These are phyloP conservation scores for Mythimna vitellina DNA, from an alignment of 2,888 invertebrate species.

Conservation along the genomic window DNA sequence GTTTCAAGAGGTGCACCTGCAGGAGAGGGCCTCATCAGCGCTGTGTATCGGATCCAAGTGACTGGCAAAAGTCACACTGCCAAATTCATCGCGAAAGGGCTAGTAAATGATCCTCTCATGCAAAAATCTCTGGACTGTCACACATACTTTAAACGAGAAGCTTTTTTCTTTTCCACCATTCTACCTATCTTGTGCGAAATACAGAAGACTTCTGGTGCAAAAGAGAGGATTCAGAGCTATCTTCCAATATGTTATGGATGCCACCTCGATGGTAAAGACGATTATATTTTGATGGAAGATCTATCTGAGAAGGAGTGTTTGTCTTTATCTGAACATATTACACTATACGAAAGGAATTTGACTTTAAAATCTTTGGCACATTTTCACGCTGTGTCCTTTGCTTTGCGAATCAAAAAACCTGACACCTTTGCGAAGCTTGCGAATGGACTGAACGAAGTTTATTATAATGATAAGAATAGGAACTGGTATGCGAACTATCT, in stretches of 20 bases:
- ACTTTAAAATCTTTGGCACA: slow-evolving; percentile 75
- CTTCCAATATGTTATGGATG: slow-evolving; percentile 73
- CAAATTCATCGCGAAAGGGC: slow-evolving; percentile 74
- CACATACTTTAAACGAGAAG: slow-evolving; percentile 73
- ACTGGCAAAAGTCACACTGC: slow-evolving; percentile 62
- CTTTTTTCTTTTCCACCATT: slow-evolving; percentile 70
- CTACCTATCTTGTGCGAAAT: slow-evolving; percentile 69
- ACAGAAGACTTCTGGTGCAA: slow-evolving; percentile 71
- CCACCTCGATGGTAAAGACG: slow-evolving; percentile 71
- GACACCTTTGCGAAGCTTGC: slow-evolving; percentile 68
- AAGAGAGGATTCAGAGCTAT: slow-evolving; percentile 70
- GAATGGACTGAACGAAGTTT: slow-evolving; percentile 69
- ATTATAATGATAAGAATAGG: slow-evolving; percentile 71
- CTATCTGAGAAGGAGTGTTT: slow-evolving; percentile 67
- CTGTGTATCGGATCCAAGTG: slow-evolving; percentile 74
- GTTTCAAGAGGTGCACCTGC: slow-evolving; percentile 72
- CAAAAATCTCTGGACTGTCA: slow-evolving; percentile 68
- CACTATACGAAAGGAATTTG: slow-evolving; percentile 66
- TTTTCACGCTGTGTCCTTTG: slow-evolving; percentile 77
- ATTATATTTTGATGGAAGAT: slow-evolving; percentile 78
- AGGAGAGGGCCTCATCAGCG: slow-evolving; percentile 77
- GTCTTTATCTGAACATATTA: slow-evolving; percentile 65
- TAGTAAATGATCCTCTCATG: slow-evolving; percentile 68
- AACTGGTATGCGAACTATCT: slow-evolving; percentile 73
- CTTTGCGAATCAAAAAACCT: slow-evolving; percentile 69